Percentiles rank a stretch among this genome's conserved stretches.
These are phyloP conservation scores for Biston betularia DNA, from an alignment of 2,888 invertebrate species.

Conservation along the genomic window DNA sequence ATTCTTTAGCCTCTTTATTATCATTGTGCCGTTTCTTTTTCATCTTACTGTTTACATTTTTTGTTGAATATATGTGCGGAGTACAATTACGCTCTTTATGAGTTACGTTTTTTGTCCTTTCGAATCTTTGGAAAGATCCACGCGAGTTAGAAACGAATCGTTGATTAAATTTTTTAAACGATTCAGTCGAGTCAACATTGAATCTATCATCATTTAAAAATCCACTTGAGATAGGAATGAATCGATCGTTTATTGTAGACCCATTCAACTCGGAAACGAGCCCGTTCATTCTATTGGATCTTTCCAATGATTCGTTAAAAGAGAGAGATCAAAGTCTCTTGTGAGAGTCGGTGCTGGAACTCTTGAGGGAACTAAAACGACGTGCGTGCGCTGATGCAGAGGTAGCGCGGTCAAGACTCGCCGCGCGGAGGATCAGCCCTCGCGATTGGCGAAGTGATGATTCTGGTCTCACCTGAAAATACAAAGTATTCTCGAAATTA, in stretches of 20 bases:
- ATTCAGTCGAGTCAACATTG: background rate
- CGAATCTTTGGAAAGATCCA: conserved; percentile 45
- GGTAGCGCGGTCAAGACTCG: conserved; percentile 77
- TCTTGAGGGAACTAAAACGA: conserved; percentile 75
- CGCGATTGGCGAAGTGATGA: conserved; percentile 68
- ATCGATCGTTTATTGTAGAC: background rate
- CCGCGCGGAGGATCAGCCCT: conserved; percentile 78
- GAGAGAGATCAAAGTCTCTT: conserved; percentile 82
- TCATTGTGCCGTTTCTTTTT: conserved; percentile 11
- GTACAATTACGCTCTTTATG: conserved; percentile 8
- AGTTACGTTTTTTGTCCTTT: conserved; percentile 9
- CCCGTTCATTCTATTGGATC: conserved; percentile 47
- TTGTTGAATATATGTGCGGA: background rate
- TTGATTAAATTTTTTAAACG: conserved; percentile 6
- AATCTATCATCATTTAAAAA: background rate
- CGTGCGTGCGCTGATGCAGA: conserved; percentile 61
- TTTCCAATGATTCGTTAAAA: conserved; percentile 56
- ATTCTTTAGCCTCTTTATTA: conserved; percentile 12
- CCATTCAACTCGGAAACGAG: conserved; percentile 10
- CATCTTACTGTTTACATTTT: conserved; percentile 4
- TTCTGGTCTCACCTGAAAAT: conserved; percentile 62
- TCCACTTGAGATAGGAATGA: background rate
- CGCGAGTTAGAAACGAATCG: conserved; percentile 7
- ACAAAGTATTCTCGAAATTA: conserved; percentile 7
- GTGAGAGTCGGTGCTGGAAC: conserved; percentile 75